Base-by-base conservation (phyloP, 1,140 invertebrate genomes). In the Drosophila azteca region DNA sequence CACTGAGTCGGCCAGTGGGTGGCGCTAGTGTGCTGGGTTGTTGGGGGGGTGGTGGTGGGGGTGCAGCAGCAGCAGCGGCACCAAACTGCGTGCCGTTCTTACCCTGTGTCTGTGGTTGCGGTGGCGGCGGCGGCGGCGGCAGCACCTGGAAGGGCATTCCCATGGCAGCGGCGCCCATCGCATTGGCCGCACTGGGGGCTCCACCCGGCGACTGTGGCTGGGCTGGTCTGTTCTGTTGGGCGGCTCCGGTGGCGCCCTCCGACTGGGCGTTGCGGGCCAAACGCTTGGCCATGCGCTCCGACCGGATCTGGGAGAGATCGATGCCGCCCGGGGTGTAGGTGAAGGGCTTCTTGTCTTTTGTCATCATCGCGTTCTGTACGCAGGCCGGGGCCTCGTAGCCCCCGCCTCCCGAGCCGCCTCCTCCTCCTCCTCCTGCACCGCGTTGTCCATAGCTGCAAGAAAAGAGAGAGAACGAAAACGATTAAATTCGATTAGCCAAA, bases 331-430 rank as follows among this genome's bases (percentile, higher is more conserved):
- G 97, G 13, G 97, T 98, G 90, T 98, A 98, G 2, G 97, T 98
- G 91, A 98, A 98, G 1, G 97, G 97, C 90, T 97, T 98, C 92
- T 98, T 98, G 90, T 98, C 97, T 92, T 98, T 97, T 68, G 96
- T 97, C 94, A 97, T 95, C 96, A 98, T 97, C 5, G 97, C 97
- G 84, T 97, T 97, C 88, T 98, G 96, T 29, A 98, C 96, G 50
- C 96, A 97, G 45, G 96, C 95, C 61, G 97, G 97, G 48, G 97
- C 96, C 89, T 96, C 96, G 17, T 92, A 92, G 53, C 58, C 92
- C 1, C 79, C 79, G 31, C 55, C 92, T 68, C 73, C 79, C 59
- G 71, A 59, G 60, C 76, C 77, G 65, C 77, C 68, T 60, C 53
- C 78, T 68, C 77, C 78, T 68, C 17, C 92, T 68, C 77, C 78